phyloP scores from a whole-genome alignment of 2,113 vertebrate genomes.

The Pluvianellus socialis region DNA sequence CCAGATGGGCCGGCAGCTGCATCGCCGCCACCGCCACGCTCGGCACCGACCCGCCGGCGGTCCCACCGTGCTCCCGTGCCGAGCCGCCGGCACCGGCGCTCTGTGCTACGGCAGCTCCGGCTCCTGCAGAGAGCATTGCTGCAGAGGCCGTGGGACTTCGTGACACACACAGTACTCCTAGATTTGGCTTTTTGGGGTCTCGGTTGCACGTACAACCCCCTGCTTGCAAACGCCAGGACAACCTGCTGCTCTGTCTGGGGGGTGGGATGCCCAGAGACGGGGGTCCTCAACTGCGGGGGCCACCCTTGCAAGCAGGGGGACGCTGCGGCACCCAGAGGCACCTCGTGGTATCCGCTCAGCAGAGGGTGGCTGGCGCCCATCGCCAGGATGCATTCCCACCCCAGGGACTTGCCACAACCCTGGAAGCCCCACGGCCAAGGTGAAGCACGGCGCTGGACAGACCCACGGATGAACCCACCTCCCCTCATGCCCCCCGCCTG shows the following conservation, averaged over 20 bases:
- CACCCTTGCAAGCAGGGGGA: background rate
- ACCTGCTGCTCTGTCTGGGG: rapidly evolving
- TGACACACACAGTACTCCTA: background rate
- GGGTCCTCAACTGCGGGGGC: rapidly evolving
- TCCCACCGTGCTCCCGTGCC: background rate
- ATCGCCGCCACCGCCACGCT: background rate
- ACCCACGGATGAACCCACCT: rapidly evolving
- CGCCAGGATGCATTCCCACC: background rate
- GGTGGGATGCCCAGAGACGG: background rate
- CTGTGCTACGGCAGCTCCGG: rapidly evolving
- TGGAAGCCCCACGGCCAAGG: rapidly evolving
- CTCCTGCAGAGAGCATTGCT: background rate
- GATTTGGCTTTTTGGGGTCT: background rate
- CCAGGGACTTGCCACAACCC: rapidly evolving
- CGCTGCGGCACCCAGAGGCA: background rate
- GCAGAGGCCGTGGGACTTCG: background rate
- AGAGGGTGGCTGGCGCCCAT: background rate
- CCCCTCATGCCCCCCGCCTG: background rate
- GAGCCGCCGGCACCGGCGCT: background rate
- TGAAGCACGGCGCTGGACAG: background rate
- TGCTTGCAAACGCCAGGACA: background rate
- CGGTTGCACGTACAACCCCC: background rate
- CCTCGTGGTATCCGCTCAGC: background rate
- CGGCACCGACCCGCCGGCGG: background rate
- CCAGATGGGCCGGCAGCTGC: slow-evolving; percentile 33